Percentiles rank a stretch among this genome's conserved stretches.
phyloP scores from a whole-genome alignment of 1,140 invertebrate genomes.

The Drosophila baimaii region DNA sequence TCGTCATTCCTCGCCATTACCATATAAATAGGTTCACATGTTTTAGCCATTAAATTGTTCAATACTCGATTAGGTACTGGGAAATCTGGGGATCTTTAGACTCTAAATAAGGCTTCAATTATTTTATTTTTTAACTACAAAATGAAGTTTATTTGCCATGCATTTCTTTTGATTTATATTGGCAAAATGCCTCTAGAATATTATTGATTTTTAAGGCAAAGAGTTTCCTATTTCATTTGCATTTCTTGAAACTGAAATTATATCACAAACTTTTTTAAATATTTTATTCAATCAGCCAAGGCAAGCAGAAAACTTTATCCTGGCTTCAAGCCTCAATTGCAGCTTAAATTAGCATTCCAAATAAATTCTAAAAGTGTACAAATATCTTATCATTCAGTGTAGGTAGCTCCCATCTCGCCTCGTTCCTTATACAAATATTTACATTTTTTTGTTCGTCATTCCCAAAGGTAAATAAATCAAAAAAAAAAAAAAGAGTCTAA shows the following conservation, averaged over 20 bases:
- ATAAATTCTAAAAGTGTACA: slow-evolving; percentile 16
- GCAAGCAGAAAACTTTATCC: not conserved
- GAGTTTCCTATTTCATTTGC: not conserved
- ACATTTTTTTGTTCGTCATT: slow-evolving; percentile 14
- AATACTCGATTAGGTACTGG: not conserved
- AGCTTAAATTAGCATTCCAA: slow-evolving; percentile 12
- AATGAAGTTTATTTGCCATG: not conserved
- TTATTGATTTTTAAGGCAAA: not conserved
- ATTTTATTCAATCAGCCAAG: not conserved
- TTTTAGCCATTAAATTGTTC: not conserved
- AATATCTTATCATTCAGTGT: slow-evolving; percentile 10
- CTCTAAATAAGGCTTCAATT: not conserved
- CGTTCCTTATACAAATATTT: slow-evolving; percentile 32
- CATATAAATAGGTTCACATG: slow-evolving; percentile 16
- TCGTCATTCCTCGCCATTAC: slow-evolving; percentile 34
- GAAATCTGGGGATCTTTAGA: not conserved
- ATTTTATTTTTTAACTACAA: too few species aligned
- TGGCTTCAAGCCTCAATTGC: not conserved
- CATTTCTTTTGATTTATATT: not conserved
- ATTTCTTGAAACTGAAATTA: not conserved
- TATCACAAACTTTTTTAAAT: not conserved
- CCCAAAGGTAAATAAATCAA: not conserved
- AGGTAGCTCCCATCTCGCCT: not conserved
- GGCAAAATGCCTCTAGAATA: too few species aligned
- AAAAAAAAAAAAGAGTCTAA: not conserved